Base-by-base conservation (phyloP, 2,888 invertebrate genomes). In the Drepanosiphum platanoidis region DNA sequence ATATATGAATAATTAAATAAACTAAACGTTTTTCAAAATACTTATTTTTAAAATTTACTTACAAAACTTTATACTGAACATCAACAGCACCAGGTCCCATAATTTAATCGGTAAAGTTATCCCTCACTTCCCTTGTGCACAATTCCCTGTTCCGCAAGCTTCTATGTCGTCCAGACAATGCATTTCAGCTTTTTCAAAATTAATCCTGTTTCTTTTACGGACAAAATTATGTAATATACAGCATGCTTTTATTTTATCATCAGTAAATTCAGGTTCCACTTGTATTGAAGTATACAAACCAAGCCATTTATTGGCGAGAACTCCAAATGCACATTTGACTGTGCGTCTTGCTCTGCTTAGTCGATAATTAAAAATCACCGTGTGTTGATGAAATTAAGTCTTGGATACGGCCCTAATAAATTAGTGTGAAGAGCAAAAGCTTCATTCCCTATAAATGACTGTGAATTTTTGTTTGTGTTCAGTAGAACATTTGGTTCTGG, bases 151-250 rank as follows among this genome's bases (percentile, higher is more conserved):
- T 72, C 42, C 42, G 9, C 13, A 1, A 22, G n/a, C 3, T 39
- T 36, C 70, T n/a, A 71, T 22, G 22, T 39, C 39, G 1, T 71
- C 70, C n/a, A 70, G n/a, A n/a, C 13, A 22, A n/a, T 70, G 18
- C 3, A 3, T 70, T 70, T 36, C 34, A 36, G 70, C n/a, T 36
- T 74, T 30, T 3, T 74, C 72, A 74, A 15, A 46, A 3, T 74
- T 74, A 18, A 18, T 30, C 7, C 72, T 42, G 32, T 74, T 46
- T 46, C 42, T 74, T 74, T 18, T 27, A 15, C 72, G 36, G 15
- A 74, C 72, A 46, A 46, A 74, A n/a, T 74, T 74, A 9, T 70
- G 72, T 18, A 74, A 22, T n/a, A 74, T 46, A 27, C 58, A 75
- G 27, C 75, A 75, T 9, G 34, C 22, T n/a, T 75, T 75, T 9